Evolutionary conservation across 2,113 vertebrate species (phyloP), one percentile per base, ranked within the genome.

Genomic region (Datnioides undecimradiatus): DNA sequence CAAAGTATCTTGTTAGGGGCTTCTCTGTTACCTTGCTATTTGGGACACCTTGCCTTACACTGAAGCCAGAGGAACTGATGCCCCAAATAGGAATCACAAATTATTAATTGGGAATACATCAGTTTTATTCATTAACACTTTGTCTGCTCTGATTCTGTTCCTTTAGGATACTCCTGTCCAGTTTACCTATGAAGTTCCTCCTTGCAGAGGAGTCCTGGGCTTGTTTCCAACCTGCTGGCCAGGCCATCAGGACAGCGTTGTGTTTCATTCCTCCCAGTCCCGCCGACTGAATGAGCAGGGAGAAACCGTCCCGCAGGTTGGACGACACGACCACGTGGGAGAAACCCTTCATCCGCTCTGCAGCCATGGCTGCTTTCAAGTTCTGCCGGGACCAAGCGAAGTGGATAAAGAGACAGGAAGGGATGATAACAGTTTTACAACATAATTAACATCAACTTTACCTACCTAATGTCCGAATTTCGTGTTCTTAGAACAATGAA

Each of bases 181-280:
- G 14, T 65, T 64, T 70, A 99, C 98, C 98, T 7, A 98, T 98
- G 19, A 99, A 99, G 90, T 97, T 97, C 82, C 93, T 96, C 95
- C 97, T 97, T 0, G 95, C 94, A 60, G 91, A 94, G 58, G 91
- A 76, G 62, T 95, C 95, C 59, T 93, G 94, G 1, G 92, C 85
- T 52, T 94, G 94, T 69, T 91, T 96, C 97, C 97, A 98, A 0
- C 92, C 91, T 16, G 82, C 71, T 0, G 97, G 97, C 98, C 98
- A 99, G 54, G 96, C 96, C 95, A 98, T 95, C 66, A 99, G 92
- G 25, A 99, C 97, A 0, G 98, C 90, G 38, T 99, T 99, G 91
- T 99, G 98, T 27, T 97, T 98, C 97, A 99, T 97, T 54, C 97
- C 97, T 8, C 98, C 98, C 17, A 99, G 95, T 16, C 98, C 97